phyloP scores from a whole-genome alignment of 2,797 vertebrate genomes.

The Sebastes miniatus region DNA sequence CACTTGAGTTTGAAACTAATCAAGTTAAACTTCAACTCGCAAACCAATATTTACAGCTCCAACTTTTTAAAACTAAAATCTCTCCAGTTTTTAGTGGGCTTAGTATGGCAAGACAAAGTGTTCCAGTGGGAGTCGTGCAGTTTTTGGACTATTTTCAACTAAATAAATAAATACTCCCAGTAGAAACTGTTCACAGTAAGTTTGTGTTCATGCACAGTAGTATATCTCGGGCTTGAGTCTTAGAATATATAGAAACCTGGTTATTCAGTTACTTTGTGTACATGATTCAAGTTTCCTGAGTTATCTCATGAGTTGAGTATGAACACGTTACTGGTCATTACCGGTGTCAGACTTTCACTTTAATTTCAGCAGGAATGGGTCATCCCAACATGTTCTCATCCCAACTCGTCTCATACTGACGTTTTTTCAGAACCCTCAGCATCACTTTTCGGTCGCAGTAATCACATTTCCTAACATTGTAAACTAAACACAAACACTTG shows the following conservation, averaged over 20 bases:
- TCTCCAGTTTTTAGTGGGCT: neutral
- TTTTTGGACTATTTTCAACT: neutral
- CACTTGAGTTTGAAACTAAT: constrained; percentile 16
- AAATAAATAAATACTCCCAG: neutral
- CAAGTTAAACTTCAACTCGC: constrained; percentile 2
- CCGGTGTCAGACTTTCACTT: neutral
- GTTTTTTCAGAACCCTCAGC: too few relatives aligned
- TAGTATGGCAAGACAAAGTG: neutral
- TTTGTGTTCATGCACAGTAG: neutral
- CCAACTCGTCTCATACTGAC: too few relatives aligned
- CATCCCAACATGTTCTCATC: neutral
- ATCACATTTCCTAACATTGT: too few relatives aligned
- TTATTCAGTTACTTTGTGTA: neutral
- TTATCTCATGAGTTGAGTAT: neutral
- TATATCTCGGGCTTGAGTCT: neutral
- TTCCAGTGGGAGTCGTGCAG: neutral
- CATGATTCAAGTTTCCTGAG: neutral
- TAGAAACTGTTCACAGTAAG: neutral
- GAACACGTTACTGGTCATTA: neutral
- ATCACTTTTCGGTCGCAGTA: too few relatives aligned
- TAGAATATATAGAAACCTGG: neutral
- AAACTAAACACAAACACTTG: too few relatives aligned
- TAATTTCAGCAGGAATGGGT: neutral
- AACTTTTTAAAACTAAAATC: constrained; percentile 2
- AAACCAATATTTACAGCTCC: constrained; percentile 7